Base-by-base conservation (phyloP, 2,888 invertebrate genomes). In the Torymus tubicola region DNA sequence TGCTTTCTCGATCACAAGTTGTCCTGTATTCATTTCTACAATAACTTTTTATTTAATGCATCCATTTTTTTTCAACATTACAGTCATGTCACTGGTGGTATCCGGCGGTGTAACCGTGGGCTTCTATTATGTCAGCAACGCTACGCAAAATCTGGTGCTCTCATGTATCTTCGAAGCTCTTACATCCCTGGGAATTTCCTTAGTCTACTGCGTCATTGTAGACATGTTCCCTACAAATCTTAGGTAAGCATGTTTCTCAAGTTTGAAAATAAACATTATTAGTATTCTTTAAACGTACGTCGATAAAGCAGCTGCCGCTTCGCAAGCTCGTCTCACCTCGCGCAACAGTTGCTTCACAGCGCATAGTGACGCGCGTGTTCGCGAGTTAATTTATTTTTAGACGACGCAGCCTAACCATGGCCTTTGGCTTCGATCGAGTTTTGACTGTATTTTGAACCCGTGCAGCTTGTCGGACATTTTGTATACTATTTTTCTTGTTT, bases 211-310 rank as follows among this genome's bases (percentile, higher is more conserved):
- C 89, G 95, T 96, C 67, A 94, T 96, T 90, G 96, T 96, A 82
- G 96, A 96, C 90, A 91, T 96, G 87, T 96, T 96, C 92, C 96
- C 96, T 86, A 96, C 96, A 81, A 96, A 96, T 92, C 93, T 96
- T 89, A 94, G 96, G 96, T 95, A 91, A 89, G 88, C n/a, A 18
- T 24, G 5, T 31, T 42, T 13, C 16, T 31, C 58, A 57, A 31
- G 55, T 64, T 42, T 18, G 58, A 31, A 60, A 74, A 8, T 5
- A 8, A 42, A 42, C 42, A 42, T 8, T 42, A 42, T 42, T 8
- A 8, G 42, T 42, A 42, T 42, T 42, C 31, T 31, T 31, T 5
- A 5, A 31, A 31, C 31, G 31, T 5, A 31, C 4, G 42, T 42
- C 42, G 42, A 42, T 42, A 42, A 42, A 42, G 42, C 42, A 42